Evolutionary conservation across 2,888 invertebrate species (phyloP), one percentile per base, ranked within the genome.

Genomic region (Thera obeliscata): DNA sequence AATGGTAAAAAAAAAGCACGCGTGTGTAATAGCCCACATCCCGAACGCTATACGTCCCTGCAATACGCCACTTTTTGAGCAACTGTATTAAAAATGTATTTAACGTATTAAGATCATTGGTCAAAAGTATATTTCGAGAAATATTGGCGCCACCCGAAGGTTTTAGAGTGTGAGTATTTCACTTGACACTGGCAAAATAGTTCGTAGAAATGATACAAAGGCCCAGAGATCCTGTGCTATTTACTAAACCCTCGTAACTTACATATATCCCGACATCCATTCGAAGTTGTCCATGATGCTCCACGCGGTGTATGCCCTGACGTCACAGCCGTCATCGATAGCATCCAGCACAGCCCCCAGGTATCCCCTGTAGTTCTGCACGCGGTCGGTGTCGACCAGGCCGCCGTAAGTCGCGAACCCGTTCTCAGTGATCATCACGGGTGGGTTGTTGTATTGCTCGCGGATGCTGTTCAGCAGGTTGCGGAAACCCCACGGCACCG

Each of bases 251-350:
- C 38, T 5, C 3, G 38, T 38, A 48, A 82, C 91, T 90, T 84
- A 94, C 91, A 81, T 85, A 77, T 94, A 95, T 52, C 95, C 95
- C 54, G 80, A 75, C 49, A 84, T 77, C 95, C 95, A 96, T 79
- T 95, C 95, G 76, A 95, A 95, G 77, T 95, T 95, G 76, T 96
- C 96, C 85, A 95, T 87, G 0, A 96, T 82, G 61, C 94, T 94
- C 95, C 95, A 95, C 2, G 93, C 93, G 0, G 94, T 90, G 81
- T 95, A 95, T 0, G 91, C 94, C 54, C 74, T 77, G 1, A 94
- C 76, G 62, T 93, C 81, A 11, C 88, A 90, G 0, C 90, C 90
- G 36, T 93, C 90, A 8, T 89, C 86, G 0, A 93, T 81, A 1
- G 94, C 93, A 54, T 91, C 85, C 64, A 93, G 68, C 75, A 94